These are phyloP conservation scores for Chamaetylas fuelleborni DNA, from an alignment of 2,113 vertebrate genomes.

Conservation along the genomic window DNA sequence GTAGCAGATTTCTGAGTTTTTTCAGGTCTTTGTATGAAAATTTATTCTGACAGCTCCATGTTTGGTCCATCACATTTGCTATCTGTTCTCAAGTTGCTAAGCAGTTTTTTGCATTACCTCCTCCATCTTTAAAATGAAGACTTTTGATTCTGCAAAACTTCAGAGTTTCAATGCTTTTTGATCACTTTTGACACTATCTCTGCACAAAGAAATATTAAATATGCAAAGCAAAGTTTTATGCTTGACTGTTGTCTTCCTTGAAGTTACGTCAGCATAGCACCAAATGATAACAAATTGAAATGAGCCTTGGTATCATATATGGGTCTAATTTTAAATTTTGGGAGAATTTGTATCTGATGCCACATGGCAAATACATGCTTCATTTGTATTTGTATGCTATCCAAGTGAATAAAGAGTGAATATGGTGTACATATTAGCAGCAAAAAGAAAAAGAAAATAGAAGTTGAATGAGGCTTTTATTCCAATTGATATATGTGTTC, in stretches of 20 bases:
- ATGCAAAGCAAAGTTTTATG: neutral
- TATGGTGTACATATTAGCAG: neutral
- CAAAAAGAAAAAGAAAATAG: neutral
- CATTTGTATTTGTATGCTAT: neutral
- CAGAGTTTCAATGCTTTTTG: neutral
- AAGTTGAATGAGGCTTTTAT: neutral
- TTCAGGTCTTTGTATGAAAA: neutral
- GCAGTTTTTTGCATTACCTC: neutral
- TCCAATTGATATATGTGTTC: neutral
- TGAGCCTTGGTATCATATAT: neutral
- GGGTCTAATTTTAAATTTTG: neutral
- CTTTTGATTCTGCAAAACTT: neutral
- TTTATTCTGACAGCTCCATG: constrained; percentile 4
- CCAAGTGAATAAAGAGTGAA: neutral
- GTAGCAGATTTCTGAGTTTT: neutral
- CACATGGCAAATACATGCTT: neutral
- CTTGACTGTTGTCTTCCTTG: neutral
- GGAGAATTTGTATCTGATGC: neutral
- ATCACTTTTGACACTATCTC: neutral
- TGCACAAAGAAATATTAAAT: neutral
- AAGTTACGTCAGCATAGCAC: neutral
- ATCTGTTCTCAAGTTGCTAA: neutral
- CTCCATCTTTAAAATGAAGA: neutral
- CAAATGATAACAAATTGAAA: neutral
- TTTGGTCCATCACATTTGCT: constrained; percentile 14